phyloP scores from a whole-genome alignment of 2,888 invertebrate genomes.

The Amiota minor region DNA sequence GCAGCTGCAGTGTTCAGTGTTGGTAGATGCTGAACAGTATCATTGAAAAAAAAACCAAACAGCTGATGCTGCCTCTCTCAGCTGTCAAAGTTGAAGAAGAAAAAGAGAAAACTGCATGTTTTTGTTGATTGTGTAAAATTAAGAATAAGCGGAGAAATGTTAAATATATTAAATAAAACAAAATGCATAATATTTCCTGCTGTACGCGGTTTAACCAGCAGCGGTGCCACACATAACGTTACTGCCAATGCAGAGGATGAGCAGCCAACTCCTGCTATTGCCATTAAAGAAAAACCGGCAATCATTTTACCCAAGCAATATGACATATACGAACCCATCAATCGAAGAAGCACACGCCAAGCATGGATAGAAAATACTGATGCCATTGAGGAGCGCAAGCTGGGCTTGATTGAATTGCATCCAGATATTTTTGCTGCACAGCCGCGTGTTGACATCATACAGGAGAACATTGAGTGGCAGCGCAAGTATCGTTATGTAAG shows the following conservation, averaged over 20 bases:
- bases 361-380: constrained; percentile 91
- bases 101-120: constrained; percentile 1
- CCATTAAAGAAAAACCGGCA: constrained; percentile 35
- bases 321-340: constrained; percentile 52
- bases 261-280: neutral
- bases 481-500: constrained; percentile 85
- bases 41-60: no score
- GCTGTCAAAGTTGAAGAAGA: neutral
- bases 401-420: constrained; percentile 91
- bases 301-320: constrained; percentile 62
- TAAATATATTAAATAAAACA: constrained; percentile 64
- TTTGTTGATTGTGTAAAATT: neutral
- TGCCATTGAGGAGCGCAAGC: constrained; percentile 82
- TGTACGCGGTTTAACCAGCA: constrained; percentile 48
- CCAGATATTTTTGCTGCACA: constrained; percentile 88
- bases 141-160: constrained; percentile 54
- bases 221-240: neutral
- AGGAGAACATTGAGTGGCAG: constrained; percentile 92
- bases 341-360: constrained; percentile 75
- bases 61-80: neutral
- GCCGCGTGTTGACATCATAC: constrained; percentile 90
- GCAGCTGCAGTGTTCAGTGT: no score
- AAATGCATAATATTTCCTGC: constrained; percentile 51
- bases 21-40: no score
- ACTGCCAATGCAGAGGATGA: constrained; percentile 32